A percentile compares a stretch with the other conserved stretches of the same genome.
These are phyloP conservation scores for Tenrec ecaudatus DNA, from an alignment of 2,113 vertebrate genomes.

Conservation along the genomic window DNA sequence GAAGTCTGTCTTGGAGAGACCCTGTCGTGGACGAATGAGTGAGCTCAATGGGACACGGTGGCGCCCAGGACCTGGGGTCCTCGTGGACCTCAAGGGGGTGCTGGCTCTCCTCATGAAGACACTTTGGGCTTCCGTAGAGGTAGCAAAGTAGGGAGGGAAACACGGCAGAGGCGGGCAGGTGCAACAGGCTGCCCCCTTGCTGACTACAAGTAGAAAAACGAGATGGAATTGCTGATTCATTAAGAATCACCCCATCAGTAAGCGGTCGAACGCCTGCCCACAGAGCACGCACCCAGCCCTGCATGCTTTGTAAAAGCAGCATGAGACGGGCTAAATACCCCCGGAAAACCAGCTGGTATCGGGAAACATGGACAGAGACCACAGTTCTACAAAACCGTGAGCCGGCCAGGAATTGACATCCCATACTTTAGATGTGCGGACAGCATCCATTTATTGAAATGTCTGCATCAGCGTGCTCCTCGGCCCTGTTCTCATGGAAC, in stretches of 20 bases:
- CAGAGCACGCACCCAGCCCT: fast-evolving
- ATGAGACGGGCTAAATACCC: fast-evolving
- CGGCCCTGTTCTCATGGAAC: background rate
- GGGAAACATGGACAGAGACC: fast-evolving
- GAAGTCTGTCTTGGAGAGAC: fast-evolving
- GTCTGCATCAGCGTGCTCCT: background rate
- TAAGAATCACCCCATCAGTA: background rate
- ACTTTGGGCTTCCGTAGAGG: conserved; percentile 56
- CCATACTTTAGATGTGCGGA: no score
- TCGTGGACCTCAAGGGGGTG: fast-evolving
- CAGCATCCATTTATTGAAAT: background rate
- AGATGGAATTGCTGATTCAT: background rate
- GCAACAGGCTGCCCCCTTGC: fast-evolving
- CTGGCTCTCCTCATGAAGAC: background rate
- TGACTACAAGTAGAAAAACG: background rate
- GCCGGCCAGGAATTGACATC: background rate
- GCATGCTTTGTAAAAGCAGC: background rate
- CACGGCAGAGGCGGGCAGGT: background rate
- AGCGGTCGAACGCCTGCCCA: background rate
- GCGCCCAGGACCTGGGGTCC: background rate
- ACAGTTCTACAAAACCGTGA: fast-evolving
- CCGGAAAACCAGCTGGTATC: background rate
- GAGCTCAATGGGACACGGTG: no score
- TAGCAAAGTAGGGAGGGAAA: background rate
- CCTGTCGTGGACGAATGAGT: background rate